Evolutionary conservation across 2,888 invertebrate genomes (phyloP).

Genomic region (Hecatera dysodea): DNA sequence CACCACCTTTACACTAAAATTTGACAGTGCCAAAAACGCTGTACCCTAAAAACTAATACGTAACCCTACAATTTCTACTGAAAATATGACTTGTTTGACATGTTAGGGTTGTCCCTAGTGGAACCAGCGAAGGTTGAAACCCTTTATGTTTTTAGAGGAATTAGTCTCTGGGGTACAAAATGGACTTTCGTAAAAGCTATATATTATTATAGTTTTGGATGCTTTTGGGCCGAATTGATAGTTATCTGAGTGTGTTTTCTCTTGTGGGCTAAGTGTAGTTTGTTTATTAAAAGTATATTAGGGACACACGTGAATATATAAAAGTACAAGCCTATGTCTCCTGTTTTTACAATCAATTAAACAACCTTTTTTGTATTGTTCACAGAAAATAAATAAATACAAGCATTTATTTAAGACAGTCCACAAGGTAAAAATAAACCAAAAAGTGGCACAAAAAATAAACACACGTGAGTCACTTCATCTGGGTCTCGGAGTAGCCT

Average conservation of each 20-base stretch:
- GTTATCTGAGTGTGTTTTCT: slow-evolving; percentile 44
- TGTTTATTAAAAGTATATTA: not conserved
- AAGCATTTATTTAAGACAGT: no score
- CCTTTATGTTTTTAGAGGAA: slow-evolving; percentile 69
- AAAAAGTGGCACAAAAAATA: no score
- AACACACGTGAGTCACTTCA: no score
- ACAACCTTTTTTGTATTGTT: no score
- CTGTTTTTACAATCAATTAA: not conserved
- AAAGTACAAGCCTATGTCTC: no score
- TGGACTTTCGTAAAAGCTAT: slow-evolving; percentile 63
- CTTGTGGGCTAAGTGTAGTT: slow-evolving; percentile 13
- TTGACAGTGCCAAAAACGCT: slow-evolving; percentile 47
- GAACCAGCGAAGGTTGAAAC: slow-evolving; percentile 45
- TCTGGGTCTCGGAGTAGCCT: no score
- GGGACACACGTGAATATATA: no score
- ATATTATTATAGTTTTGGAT: slow-evolving; percentile 62
- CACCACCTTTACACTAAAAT: slow-evolving; percentile 4
- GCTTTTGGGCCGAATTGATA: slow-evolving; percentile 59
- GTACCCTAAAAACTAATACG: slow-evolving; percentile 57
- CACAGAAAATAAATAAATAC: no score
- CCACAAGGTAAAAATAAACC: no score
- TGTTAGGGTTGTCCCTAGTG: slow-evolving; percentile 63
- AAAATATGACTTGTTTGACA: slow-evolving; percentile 67
- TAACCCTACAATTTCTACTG: slow-evolving; percentile 48
- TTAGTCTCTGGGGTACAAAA: slow-evolving; percentile 58